Evolutionary conservation across 2,797 vertebrate species (phyloP), one percentile per base, ranked within the genome.

Genomic region (Oreochromis mossambicus): DNA sequence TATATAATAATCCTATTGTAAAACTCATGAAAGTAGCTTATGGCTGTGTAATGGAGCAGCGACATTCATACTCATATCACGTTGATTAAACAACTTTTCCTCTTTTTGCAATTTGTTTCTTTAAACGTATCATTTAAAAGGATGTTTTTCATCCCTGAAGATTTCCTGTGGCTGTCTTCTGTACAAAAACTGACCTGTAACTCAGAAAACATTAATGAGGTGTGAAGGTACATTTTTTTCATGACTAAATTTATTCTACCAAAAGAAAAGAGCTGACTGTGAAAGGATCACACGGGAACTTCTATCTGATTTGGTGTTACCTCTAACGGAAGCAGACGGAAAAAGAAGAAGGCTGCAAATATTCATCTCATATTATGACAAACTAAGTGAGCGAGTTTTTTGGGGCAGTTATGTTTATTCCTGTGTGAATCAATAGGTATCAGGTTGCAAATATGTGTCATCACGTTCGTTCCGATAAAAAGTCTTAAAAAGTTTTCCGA

Each of bases 381-480:
- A 6, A 58, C 55, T 58, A 32, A 58, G 26, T 1, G 26, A 32
- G 14, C 5, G 5, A n/a, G 61, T 5, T 56, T 15, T 56, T 1
- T 9, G 55, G 55, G 55, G 14, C 55, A 32, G 55, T 56, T 34
- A 34, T 32, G 29, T 38, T 38, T 10, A 38, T 38, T 38, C 36
- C 3, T 4, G 8, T 10, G 36, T 38, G 36, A 38, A 10, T 38
- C 36, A 38, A 10, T 8, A 58, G 2, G 29, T 32, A 19, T 61
- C 56, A 2, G 29, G 56, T 0, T 34, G 26, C 26, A 56, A 29
- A 29, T 56, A 15, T 56, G 61, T 41, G n/a, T 0, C 13, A 43
- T 24, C 63, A 0, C 8, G 11, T 70, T 70, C 13, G 0, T 21
- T 66, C 61, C 0, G 1, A 41, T 21, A 1, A 13, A 21, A 68